Evolutionary conservation across 2,888 invertebrate genomes (phyloP).

Genomic region (Eretmocerus hayati): DNA sequence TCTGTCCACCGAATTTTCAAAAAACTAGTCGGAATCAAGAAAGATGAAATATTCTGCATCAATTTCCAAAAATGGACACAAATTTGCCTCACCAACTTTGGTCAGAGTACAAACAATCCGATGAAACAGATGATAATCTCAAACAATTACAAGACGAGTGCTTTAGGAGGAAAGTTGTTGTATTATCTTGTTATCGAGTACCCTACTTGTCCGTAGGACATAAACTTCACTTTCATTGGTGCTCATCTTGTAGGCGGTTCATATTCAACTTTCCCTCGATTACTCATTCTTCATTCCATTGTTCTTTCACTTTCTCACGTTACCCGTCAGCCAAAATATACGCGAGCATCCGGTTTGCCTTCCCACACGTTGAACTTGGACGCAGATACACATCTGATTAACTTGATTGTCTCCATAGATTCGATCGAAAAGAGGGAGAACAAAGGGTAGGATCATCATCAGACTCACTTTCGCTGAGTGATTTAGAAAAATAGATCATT

Average conservation of each 20-base stretch:
- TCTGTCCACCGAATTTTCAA: too few species aligned
- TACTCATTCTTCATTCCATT: not conserved
- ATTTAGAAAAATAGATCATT: conserved; percentile 45
- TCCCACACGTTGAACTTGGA: too few species aligned
- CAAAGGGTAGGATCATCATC: conserved; percentile 10
- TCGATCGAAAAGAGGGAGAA: not conserved
- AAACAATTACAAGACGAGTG: too few species aligned
- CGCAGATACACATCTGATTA: too few species aligned
- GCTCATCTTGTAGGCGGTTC: not conserved
- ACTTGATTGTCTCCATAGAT: not conserved
- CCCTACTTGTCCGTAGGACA: not conserved
- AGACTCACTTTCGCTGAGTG: conserved; percentile 38
- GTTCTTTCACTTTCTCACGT: not conserved
- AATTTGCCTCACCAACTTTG: too few species aligned
- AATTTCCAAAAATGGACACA: too few species aligned
- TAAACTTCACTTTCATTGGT: not conserved
- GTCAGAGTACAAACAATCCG: too few species aligned
- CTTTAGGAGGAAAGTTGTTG: too few species aligned
- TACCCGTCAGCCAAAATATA: conserved; percentile 26
- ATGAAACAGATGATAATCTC: too few species aligned
- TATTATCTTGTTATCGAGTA: too few species aligned
- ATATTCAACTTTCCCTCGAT: not conserved
- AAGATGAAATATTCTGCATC: too few species aligned
- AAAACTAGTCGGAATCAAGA: too few species aligned
- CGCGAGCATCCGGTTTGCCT: conserved; percentile 42